Evolutionary conservation across 2,113 vertebrate species (phyloP).

Genomic region (Acanthochromis polyacanthus): DNA sequence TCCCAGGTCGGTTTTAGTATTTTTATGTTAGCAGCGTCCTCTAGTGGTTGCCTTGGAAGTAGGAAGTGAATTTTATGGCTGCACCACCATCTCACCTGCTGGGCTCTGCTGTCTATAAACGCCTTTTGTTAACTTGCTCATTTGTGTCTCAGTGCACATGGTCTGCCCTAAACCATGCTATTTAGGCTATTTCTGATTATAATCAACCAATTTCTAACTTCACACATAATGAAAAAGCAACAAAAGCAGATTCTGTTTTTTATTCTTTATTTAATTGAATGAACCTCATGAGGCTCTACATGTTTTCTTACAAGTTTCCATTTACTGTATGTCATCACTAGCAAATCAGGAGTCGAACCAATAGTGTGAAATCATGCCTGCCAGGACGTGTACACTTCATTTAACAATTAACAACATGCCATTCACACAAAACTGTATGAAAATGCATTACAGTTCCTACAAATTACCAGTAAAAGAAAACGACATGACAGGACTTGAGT

Average conservation of each 20-base stretch:
- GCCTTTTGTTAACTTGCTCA: too few relatives aligned
- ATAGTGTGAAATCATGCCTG: background rate
- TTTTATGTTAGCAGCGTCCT: background rate
- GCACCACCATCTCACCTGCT: background rate
- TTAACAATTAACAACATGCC: background rate
- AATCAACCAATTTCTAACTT: background rate
- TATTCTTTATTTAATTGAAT: constrained; percentile 66
- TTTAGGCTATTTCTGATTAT: background rate
- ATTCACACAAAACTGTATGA: constrained; percentile 2
- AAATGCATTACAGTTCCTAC: constrained; percentile 9
- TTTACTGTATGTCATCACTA: constrained; percentile 3
- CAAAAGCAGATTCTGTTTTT: constrained; percentile 4
- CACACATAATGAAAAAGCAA: background rate
- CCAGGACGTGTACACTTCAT: background rate
- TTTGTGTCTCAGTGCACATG: background rate
- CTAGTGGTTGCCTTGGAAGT: constrained; percentile 42
- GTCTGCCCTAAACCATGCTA: background rate
- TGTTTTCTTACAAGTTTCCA: constrained; percentile 11
- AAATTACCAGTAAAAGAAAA: background rate
- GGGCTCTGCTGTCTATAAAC: too few relatives aligned
- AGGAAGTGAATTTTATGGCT: background rate
- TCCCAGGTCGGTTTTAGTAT: constrained; percentile 2
- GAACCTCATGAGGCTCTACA: background rate
- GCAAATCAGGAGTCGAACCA: constrained; percentile 22
- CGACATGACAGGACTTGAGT: constrained; percentile 19